Evolutionary conservation across 2,797 vertebrate genomes (phyloP), one percentile per base, ranked within the genome.

Genomic region (Phalloptychus januarius): DNA sequence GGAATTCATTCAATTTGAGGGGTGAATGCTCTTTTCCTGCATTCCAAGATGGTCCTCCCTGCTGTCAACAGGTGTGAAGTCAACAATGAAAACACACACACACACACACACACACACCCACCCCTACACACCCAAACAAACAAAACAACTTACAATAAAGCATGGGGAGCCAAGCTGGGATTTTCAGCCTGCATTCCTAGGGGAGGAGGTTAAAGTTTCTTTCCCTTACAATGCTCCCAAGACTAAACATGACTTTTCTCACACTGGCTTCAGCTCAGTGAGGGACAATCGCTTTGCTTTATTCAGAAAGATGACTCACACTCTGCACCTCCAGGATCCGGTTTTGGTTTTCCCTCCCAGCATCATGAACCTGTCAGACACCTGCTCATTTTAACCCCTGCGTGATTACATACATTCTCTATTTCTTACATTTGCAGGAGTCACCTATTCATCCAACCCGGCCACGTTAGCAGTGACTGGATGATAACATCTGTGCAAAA

Each of bases 1-100:
- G 76, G 50, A 70, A 81, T 76, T 87, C 72, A 74, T 76, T 45
- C 52, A 33, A 38, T 28, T 13, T 76, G 76, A 69, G 77, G 76
- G 77, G 40, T 67, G 61, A 86, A 76, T 72, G 52, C 31, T 20
- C 77, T 81, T 13, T 42, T 44, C 33, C 15, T 42, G 46, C 76
- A 69, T 45, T 67, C 42, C 46, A 33, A 31, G 40, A 36, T 42
- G 77, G 20, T 74, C 40, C 78, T 74, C 45, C 72, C 58, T 52
- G 36, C 20, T 83, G 82, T 84, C 86, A 93, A 91, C 88, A 92
- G 88, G 90, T 94, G 88, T 81, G 58, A 65, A n/a, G 48, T 56
- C 72, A 52, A 38, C n/a, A 75, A 40, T 61, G 76, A 38, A 40
- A 40, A 38, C 7, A 36, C 18, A 20, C 13, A 33, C 5, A 36